These are phyloP conservation scores for Scomberomorus guttatus DNA, from an alignment of 2,797 vertebrate species.

Conservation along the genomic window DNA sequence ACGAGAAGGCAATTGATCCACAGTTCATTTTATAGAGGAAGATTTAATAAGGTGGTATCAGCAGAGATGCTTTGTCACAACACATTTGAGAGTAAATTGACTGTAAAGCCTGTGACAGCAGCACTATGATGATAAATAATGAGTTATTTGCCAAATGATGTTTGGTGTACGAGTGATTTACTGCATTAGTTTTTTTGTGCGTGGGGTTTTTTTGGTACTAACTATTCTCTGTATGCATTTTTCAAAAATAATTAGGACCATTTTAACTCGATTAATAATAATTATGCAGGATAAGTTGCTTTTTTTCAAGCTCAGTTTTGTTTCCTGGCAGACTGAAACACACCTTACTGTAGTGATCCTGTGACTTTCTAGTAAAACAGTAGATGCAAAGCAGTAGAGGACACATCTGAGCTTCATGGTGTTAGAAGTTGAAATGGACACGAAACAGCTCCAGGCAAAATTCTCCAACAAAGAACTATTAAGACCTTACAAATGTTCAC, in stretches of 20 bases:
- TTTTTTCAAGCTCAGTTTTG: conserved; percentile 2
- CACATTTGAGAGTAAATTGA: background rate
- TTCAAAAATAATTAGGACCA: conserved; percentile 24
- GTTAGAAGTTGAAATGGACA: conserved; percentile 17
- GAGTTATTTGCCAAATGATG: conserved; percentile 71
- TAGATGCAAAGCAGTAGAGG: conserved; percentile 17
- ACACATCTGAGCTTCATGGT: conserved; percentile 5
- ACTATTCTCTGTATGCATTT: conserved; percentile 47
- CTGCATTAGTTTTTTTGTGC: conserved; percentile 20
- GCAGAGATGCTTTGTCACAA: background rate
- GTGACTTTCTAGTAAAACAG: conserved; percentile 9
- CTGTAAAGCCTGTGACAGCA: conserved; percentile 32
- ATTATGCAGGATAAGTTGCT: background rate
- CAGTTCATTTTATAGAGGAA: background rate
- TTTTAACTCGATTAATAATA: conserved; percentile 35
- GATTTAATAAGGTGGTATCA: background rate
- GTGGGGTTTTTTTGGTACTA: conserved; percentile 55
- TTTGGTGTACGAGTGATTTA: conserved; percentile 56
- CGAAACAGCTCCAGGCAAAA: conserved; percentile 49
- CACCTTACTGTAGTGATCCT: conserved; percentile 19
- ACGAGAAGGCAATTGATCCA: background rate
- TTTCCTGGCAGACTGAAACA: background rate
- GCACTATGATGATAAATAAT: conserved; percentile 25
- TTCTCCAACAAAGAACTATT: conserved; percentile 18
- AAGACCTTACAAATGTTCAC: conserved; percentile 31